Percentiles rank a stretch among this genome's conserved stretches.
These are phyloP conservation scores for Magallana gigas DNA, from an alignment of 1,140 invertebrate species.

Conservation along the genomic window DNA sequence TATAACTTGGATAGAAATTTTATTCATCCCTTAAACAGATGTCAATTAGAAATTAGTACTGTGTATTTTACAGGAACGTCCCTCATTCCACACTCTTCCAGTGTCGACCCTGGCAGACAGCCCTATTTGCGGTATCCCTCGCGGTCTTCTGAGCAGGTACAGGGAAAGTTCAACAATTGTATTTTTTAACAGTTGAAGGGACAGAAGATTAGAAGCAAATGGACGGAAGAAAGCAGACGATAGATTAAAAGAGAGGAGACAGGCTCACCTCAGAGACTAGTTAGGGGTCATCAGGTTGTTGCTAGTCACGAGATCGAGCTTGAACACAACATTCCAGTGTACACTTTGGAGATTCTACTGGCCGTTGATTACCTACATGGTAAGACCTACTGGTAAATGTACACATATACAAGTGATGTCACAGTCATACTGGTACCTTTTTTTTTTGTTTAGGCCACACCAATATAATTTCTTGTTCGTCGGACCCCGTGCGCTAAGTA, in stretches of 20 bases:
- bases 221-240: constrained; percentile 61
- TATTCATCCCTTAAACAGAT: neutral
- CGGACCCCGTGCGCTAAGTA: too few relatives aligned
- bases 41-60: neutral
- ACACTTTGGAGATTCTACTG: too few relatives aligned
- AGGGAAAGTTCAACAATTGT: constrained; percentile 38
- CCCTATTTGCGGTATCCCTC: constrained; percentile 61
- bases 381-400: too few relatives aligned
- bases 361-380: too few relatives aligned
- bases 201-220: constrained; percentile 43
- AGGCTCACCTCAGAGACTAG: constrained; percentile 83
- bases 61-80: neutral
- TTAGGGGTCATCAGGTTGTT: constrained; percentile 87
- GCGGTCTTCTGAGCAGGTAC: constrained; percentile 59
- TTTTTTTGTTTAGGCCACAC: too few relatives aligned
- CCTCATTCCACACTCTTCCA: constrained; percentile 40
- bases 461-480: too few relatives aligned
- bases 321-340: constrained; percentile 81
- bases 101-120: constrained; percentile 44
- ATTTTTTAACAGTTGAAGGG: constrained; percentile 32
- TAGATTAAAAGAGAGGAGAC: constrained; percentile 84
- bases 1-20: neutral
- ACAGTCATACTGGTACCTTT: too few relatives aligned
- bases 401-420: too few relatives aligned
- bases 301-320: constrained; percentile 76